Evolutionary conservation across 2,888 invertebrate genomes (phyloP).

Genomic region (Phania funesta): DNA sequence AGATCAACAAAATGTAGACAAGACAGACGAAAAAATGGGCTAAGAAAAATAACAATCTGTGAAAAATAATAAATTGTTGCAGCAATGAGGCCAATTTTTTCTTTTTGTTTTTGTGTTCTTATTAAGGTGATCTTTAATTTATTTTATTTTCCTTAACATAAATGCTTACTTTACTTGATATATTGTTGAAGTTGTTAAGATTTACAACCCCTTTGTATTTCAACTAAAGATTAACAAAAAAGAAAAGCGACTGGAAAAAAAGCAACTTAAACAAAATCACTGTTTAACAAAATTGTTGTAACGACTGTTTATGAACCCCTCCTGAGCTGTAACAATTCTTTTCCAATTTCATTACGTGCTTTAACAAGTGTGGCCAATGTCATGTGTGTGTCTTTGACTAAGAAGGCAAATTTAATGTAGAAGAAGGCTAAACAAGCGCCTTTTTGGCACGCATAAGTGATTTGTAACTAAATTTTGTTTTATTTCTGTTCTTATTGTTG

Average conservation of each 20-base stretch:
- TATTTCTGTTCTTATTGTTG: conserved; percentile 59
- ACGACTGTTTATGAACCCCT: conserved; percentile 34
- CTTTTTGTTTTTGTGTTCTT: background rate
- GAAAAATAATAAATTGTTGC: conserved; percentile 60
- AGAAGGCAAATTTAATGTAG: conserved; percentile 53
- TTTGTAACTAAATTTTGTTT: conserved; percentile 67
- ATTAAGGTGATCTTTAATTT: conserved; percentile 45
- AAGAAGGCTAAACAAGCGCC: conserved; percentile 48
- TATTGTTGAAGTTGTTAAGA: conserved; percentile 61
- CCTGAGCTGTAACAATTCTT: background rate
- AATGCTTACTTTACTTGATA: conserved; percentile 61
- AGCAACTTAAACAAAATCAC: background rate
- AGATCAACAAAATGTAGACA: conserved; percentile 5
- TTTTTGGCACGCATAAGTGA: conserved; percentile 67
- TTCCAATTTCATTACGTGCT: conserved; percentile 38
- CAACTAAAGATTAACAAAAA: conserved; percentile 10
- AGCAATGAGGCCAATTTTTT: conserved; percentile 43
- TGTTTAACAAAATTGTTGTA: conserved; percentile 28
- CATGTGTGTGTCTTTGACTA: conserved; percentile 57
- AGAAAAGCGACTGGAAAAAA: background rate
- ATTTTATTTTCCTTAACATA: conserved; percentile 46
- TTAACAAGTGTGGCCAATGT: conserved; percentile 66
- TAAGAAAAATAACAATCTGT: conserved; percentile 62
- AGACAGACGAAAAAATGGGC: background rate
- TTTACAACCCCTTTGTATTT: conserved; percentile 62